Conservation (phyloP, 1,140 invertebrate species). For the Mamestra configurata region DNA sequence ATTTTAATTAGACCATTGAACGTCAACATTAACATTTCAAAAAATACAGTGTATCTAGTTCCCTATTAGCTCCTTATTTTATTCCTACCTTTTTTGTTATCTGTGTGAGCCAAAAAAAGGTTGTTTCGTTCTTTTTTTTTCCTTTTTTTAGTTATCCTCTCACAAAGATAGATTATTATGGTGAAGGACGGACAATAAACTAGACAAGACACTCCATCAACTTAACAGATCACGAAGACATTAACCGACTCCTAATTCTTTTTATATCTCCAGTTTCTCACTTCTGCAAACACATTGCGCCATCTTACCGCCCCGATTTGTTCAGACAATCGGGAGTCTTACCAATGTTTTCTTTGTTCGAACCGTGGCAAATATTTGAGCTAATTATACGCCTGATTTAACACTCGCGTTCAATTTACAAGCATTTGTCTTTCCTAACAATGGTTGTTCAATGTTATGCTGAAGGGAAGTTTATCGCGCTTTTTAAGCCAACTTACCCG, state of each 20-base stretch:
- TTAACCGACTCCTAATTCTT: neutral
- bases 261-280: neutral
- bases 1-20: no score
- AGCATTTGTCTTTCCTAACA: constrained; percentile 50
- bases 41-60: no score
- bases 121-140: no score
- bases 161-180: no score
- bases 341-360: constrained; percentile 53
- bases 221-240: no score
- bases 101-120: no score
- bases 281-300: neutral
- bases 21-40: no score
- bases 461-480: neutral
- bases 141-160: no score
- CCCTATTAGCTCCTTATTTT: no score
- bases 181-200: no score
- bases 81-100: no score
- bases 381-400: constrained; percentile 52
- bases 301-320: constrained; percentile 50
- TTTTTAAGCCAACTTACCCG: neutral
- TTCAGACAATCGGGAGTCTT: constrained; percentile 45
- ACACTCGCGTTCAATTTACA: constrained; percentile 45
- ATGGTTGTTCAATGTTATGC: constrained; percentile 23
- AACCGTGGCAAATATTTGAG: constrained; percentile 49
- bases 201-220: no score